These are phyloP conservation scores for Chaetophractus vellerosus DNA, from an alignment of 2,797 vertebrate species.

Conservation along the genomic window DNA sequence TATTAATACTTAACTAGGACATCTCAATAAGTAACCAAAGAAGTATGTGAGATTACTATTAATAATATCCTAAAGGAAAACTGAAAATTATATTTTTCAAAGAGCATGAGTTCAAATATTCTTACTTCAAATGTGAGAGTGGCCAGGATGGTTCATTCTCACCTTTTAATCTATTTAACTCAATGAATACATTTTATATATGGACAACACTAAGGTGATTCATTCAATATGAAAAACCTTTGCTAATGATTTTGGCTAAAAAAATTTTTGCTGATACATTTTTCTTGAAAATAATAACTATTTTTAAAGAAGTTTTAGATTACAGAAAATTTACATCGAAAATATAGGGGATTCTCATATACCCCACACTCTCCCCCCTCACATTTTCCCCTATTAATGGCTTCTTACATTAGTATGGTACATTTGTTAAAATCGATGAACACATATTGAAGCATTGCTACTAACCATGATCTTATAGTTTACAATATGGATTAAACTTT, in stretches of 20 bases:
- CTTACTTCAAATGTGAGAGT: not conserved
- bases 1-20: constrained; percentile 43
- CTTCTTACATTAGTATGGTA: too few relatives aligned
- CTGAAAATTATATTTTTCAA: constrained; percentile 17
- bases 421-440: too few relatives aligned
- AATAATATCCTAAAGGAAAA: constrained; percentile 43
- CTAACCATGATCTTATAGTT: too few relatives aligned
- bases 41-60: not conserved
- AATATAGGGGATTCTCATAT: too few relatives aligned
- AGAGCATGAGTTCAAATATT: not conserved
- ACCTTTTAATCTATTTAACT: not conserved
- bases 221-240: not conserved
- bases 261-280: not conserved
- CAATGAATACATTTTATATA: not conserved
- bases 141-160: not conserved
- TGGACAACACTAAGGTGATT: not conserved
- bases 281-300: too few relatives aligned
- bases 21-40: constrained; percentile 29
- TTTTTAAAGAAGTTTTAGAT: too few relatives aligned
- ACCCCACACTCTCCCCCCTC: too few relatives aligned
- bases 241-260: not conserved
- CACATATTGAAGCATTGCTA: too few relatives aligned
- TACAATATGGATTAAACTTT: too few relatives aligned
- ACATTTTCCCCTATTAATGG: too few relatives aligned
- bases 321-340: too few relatives aligned